Base-by-base conservation (phyloP, 2,888 invertebrate species). In the Noctua fimbriata region DNA sequence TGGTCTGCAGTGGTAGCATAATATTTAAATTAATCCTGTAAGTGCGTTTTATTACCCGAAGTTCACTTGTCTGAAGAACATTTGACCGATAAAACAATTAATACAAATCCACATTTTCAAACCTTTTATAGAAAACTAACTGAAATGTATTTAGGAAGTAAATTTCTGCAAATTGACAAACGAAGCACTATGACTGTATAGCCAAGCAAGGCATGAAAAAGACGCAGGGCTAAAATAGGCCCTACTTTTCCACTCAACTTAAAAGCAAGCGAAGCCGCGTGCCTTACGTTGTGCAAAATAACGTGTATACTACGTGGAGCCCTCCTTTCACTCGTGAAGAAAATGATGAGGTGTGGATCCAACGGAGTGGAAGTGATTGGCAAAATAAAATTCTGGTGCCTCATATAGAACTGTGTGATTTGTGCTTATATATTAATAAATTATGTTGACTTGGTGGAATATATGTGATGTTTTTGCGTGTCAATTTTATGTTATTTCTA, bases 361-460 rank as follows among this genome's bases (percentile, higher is more conserved):
- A 41, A 73, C 73, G 76, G 69, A 52, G 66, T 78, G 79, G 69
- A 83, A 85, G n/a, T 82, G 70, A 88, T 84, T 82, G 76, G 63
- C 69, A 78, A 80, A 81, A 83, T 83, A 81, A 77, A 86, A 82
- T 80, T 69, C n/a, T 55, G 41, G 58, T 66, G 36, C n/a, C 47
- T 58, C n/a, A 36, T 14, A 63, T 18, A 58, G 55, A 71, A 63
- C 69, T 52, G 36, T 58, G 32, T 74, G 72, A 75, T 73, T 81
- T 69, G 6, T 76, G 16, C 24, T 36, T 28, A 16, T 24, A 32
- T 32, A 16, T 36, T 44, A 5, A 44, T 49, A 72, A 70, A 78
- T 71, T 47, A 41, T 28, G 16, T 65, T 81, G 21, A 41, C 24
- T 52, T 60, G 5, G 36, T 41, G 65, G 52, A 65, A 36, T 47